Base-by-base conservation (phyloP, 2,888 invertebrate genomes). In the Aelia acuminata region DNA sequence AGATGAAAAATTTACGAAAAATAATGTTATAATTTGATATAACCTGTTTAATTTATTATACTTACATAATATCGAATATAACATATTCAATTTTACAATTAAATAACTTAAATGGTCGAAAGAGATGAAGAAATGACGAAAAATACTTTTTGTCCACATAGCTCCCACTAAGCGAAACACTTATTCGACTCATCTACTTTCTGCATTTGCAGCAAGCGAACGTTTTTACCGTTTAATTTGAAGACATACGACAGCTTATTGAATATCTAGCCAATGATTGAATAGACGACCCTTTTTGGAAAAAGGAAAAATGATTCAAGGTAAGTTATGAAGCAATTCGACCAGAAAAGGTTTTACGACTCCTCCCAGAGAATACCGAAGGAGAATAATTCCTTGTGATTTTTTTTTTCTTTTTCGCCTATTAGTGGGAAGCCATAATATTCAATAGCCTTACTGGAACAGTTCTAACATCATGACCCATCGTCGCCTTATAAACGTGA, bases 271-370 rank as follows among this genome's bases (percentile, higher is more conserved):
- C 43, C n/a, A 80, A 80, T 1, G 80, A 80, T 80, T 80, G 80
- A 80, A 80, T 80, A 80, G 80, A 39, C 18, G 80, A n/a, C 80
- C 80, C 43, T n/a, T 80, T 80, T 80, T 43, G 80, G 43, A 7
- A 3, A 5, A 35, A 80, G n/a, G 43, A 80, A 80, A 80, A 80
- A 80, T 80, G 80, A 39, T 47, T 43, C 22, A 80, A 80, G 80
- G 80, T 80, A 47, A 80, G 80, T 80, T 80, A 80, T 47, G 80
- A 80, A 80, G 80, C 80, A n/a, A 31, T 47, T 80, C 43, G n/a
- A n/a, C 80, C 43, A 43, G 43, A 80, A 80, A 80, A 43, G 80
- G 80, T 47, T 43, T 43, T 80, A 80, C 43, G 80, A 80, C 80
- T 35, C 43, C n/a, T 80, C 43, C 43, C n/a, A 20, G 43, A 80